These are phyloP conservation scores for Himalopsyche japonica DNA, from an alignment of 2,888 invertebrate species.

Conservation along the genomic window DNA sequence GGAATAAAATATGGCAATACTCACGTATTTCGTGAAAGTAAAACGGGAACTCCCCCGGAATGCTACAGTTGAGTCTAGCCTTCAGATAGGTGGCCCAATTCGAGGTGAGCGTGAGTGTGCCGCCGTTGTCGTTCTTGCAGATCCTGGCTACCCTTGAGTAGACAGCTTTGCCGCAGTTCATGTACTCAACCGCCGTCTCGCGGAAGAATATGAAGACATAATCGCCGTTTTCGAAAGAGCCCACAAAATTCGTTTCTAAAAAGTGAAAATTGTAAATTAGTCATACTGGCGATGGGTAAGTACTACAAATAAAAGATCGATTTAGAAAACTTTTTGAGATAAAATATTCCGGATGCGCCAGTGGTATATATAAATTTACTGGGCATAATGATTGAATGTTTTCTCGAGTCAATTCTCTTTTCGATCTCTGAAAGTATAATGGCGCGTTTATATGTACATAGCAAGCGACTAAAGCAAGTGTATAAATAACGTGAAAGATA, in stretches of 20 bases:
- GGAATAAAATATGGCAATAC: slow-evolving; percentile 43
- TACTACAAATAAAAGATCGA: too few relatives aligned
- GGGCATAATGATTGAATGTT: too few relatives aligned
- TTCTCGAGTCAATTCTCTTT: too few relatives aligned
- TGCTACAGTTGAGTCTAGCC: slow-evolving; percentile 70
- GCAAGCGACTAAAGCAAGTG: too few relatives aligned
- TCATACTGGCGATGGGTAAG: too few relatives aligned
- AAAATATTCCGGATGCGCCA: too few relatives aligned
- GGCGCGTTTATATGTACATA: too few relatives aligned
- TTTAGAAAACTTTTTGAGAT: too few relatives aligned
- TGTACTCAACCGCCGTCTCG: slow-evolving; percentile 70
- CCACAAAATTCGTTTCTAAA: slow-evolving; percentile 74
- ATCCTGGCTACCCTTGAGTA: slow-evolving; percentile 75
- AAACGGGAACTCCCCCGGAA: slow-evolving; percentile 74
- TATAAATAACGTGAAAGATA: too few relatives aligned
- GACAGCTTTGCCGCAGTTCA: slow-evolving; percentile 70
- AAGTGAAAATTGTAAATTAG: too few relatives aligned
- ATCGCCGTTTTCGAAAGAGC: slow-evolving; percentile 69
- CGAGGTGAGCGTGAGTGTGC: slow-evolving; percentile 66
- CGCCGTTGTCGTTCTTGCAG: slow-evolving; percentile 72
- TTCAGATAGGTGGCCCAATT: slow-evolving; percentile 73
- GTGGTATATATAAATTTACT: too few relatives aligned
- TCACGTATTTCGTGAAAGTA: slow-evolving; percentile 76
- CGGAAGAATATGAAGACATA: slow-evolving; percentile 75
- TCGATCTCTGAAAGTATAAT: too few relatives aligned